Evolutionary conservation across 1,140 invertebrate species (phyloP).

Genomic region (Drosophila lacertosa): DNA sequence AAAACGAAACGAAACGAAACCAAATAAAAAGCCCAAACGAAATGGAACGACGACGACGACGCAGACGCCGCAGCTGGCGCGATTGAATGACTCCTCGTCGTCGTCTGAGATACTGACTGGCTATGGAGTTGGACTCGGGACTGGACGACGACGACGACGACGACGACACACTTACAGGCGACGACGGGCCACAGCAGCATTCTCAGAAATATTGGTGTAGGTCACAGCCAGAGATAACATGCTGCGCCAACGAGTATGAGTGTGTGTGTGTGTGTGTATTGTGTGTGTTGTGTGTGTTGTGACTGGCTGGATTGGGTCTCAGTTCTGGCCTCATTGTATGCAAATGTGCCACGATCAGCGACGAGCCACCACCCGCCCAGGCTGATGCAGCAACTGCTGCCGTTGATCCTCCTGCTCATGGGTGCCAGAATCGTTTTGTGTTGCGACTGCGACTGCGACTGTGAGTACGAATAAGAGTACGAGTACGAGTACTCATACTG

Average conservation of each 20-base stretch:
- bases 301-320: slow-evolving; percentile 42
- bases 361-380: slow-evolving; percentile 72
- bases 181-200: slow-evolving; percentile 80
- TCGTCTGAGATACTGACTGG: slow-evolving; percentile 79
- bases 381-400: slow-evolving; percentile 45
- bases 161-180: slow-evolving; percentile 81
- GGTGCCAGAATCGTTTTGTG: slow-evolving; percentile 82
- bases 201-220: slow-evolving; percentile 84
- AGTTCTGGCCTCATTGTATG: slow-evolving; percentile 83
- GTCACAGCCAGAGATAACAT: slow-evolving; percentile 84
- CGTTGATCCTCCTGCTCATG: slow-evolving; percentile 63
- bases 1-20: slow-evolving; percentile 44
- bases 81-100: slow-evolving; percentile 80
- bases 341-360: slow-evolving; percentile 82
- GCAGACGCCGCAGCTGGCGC: slow-evolving; percentile 78
- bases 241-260: slow-evolving; percentile 50
- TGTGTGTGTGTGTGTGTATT: slow-evolving; percentile 19
- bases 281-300: slow-evolving; percentile 12
- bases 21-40: slow-evolving; percentile 41
- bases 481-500: slow-evolving; percentile 11
- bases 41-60: slow-evolving; percentile 62
- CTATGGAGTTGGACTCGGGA: slow-evolving; percentile 55
- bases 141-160: slow-evolving; percentile 63
- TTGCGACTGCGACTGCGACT: slow-evolving; percentile 34
- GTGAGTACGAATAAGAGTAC: slow-evolving; percentile 38